Evolutionary conservation across 92 coral and sea anemone species (phyloP).

Genomic region (Parazoanthus swiftii): DNA sequence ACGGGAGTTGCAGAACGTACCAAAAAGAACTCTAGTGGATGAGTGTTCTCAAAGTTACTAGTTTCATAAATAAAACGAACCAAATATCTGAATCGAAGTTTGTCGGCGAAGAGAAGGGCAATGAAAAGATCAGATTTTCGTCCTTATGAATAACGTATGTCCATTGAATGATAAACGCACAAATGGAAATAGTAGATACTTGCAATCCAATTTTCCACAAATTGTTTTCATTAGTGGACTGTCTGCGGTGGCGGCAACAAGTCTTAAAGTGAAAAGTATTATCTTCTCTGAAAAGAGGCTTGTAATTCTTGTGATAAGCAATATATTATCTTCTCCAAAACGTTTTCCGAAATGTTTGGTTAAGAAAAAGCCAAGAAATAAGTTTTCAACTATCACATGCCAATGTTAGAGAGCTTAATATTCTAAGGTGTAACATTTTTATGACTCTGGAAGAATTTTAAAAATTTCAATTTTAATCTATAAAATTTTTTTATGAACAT

Average conservation of each 20-base stretch:
- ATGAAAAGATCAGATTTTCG: neutral
- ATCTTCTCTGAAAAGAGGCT: neutral
- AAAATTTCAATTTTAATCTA: neutral
- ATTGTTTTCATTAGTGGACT: neutral
- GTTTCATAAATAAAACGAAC: neutral
- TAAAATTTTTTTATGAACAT: neutral
- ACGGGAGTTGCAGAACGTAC: neutral
- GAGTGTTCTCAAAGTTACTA: neutral
- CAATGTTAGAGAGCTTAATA: too few relatives aligned
- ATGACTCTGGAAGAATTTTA: neutral
- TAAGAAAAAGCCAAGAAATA: neutral
- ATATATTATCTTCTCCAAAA: neutral
- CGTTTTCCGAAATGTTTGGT: neutral
- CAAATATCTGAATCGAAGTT: neutral
- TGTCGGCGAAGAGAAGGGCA: neutral
- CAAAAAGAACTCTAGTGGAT: too few relatives aligned
- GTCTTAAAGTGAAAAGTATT: neutral
- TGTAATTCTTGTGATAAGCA: neutral
- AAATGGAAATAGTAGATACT: neutral
- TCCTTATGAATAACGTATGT: neutral
- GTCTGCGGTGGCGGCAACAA: neutral
- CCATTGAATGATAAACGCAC: neutral
- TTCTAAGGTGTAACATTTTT: neutral
- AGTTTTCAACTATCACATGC: neutral
- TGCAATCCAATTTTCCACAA: neutral